Base-by-base conservation (phyloP, 2,113 vertebrate genomes). In the Cavia porcellus region DNA sequence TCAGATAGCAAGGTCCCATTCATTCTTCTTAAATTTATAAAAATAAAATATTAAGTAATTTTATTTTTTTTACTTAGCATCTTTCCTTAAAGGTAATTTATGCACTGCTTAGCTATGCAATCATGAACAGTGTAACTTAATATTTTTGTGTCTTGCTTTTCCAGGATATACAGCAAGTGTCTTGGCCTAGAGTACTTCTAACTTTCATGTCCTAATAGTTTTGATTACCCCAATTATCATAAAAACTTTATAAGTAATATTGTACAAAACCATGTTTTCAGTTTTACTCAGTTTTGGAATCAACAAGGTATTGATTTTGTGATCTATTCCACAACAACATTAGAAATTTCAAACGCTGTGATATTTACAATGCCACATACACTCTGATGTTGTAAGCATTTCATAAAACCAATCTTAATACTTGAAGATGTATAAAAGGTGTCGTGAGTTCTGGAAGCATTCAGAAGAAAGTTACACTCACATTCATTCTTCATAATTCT, bases 1-100 rank as follows among this genome's bases (percentile, higher is more conserved):
- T 85, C 3, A 72, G 35, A 10, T 38, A 35, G 17, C 55, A 57
- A 38, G 70, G 57, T 3, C 10, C 1, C 0, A 1, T 66, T 68
- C 32, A 45, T 86, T 83, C 42, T 92, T 92, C 47, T 85, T 75
- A 84, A 89, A 83, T 74, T 62, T 2, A 62, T 1, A 25, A 50
- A 75, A 75, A 89, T 50, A 50, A 92, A 90, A 86, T 55, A 52
- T 47, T 75, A 45, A 35, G 2, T 50, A 80, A 66, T 2, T 38
- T 97, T 92, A 28, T 4, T 52, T 92, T 79, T 92, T 74, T 74
- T 72, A 55, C 25, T n/a, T 79, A 47, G 15, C n/a, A 89, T 57
- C 3, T 82, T 88, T 57, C 4, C 25, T 72, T 55, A 61, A 2
- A 79, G 35, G 32, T 64, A 77, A 87, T 85, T 57, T 45, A 13